phyloP scores from a whole-genome alignment of 2,113 vertebrate species.

The Muntiacus muntjak region DNA sequence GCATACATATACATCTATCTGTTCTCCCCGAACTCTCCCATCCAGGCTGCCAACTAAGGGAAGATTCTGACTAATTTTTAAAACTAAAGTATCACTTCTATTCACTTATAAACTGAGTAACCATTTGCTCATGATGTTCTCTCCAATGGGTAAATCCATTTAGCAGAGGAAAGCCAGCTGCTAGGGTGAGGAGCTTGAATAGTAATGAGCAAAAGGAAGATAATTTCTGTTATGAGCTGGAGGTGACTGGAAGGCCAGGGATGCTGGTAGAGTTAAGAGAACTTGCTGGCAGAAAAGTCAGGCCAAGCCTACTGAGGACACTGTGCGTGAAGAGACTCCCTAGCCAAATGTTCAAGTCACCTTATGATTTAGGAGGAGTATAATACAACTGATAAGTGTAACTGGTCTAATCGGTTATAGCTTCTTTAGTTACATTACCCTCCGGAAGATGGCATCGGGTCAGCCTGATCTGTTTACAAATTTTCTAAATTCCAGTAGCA shows the following conservation, averaged over 20 bases:
- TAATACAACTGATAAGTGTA: background rate
- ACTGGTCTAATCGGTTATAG: background rate
- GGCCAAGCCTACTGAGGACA: background rate
- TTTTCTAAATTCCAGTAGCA: background rate
- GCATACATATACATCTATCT: background rate
- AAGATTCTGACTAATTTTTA: background rate
- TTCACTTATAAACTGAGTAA: slow-evolving; percentile 3
- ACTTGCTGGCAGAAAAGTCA: background rate
- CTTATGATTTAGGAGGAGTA: background rate
- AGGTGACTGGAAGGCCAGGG: background rate
- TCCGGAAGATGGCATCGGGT: background rate
- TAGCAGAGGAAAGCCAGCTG: background rate
- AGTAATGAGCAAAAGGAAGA: background rate
- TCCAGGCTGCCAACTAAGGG: background rate
- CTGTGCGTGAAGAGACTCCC: background rate
- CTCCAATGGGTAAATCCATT: background rate
- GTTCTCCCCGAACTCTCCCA: background rate
- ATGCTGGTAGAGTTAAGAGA: background rate
- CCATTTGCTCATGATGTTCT: background rate
- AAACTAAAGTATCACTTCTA: background rate
- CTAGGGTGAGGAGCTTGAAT: background rate
- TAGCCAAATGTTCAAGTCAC: background rate
- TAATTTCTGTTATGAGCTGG: background rate
- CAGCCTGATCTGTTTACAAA: background rate
- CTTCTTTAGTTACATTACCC: background rate